Evolutionary conservation across 1,140 invertebrate genomes (phyloP), one percentile per base, ranked within the genome.

Genomic region (Eueides isabella): DNA sequence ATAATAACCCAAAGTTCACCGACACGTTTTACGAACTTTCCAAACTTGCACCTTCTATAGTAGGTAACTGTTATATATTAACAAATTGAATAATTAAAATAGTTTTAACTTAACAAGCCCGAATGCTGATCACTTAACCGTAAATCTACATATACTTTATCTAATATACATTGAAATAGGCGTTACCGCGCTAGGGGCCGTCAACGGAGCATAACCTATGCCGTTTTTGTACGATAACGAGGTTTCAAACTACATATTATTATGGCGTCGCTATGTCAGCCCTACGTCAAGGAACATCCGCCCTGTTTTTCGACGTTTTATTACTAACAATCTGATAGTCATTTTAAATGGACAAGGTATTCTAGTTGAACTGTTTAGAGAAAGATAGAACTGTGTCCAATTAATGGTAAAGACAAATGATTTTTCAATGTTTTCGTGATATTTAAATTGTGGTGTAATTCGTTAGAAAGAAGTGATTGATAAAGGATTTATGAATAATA

Each of bases 191-290:
- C 79, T 72, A 81, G 86, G 82, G 86, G 83, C 80, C 85, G 84
- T 71, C 75, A 87, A 76, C 88, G 80, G 83, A 86, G 82, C 89
- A 85, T 90, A 89, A 85, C 89, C 83, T 85, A 85, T 80, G 78
- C 79, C 82, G 76, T 89, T 89, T 91, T 89, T 89, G 86, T 89
- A 85, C 83, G 83, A 88, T 90, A 89, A 92, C 87, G 84, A 91
- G 84, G 80, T 69, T 78, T 79, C 82, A 83, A 87, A 85, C 90
- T 87, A 78, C 79, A 69, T 78, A 88, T 92, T 87, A 91, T 91
- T 91, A 91, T 81, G 77, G 79, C 89, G 86, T 92, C 89, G 88
- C 81, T 76, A 76, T 85, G 90, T 91, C 89, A 91, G 75, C 82
- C 88, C 86, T 82, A 86, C 85, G 88, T 91, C 90, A 92, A 82